phyloP scores from a whole-genome alignment of 2,113 vertebrate genomes.

The Phalacrocorax carbo region DNA sequence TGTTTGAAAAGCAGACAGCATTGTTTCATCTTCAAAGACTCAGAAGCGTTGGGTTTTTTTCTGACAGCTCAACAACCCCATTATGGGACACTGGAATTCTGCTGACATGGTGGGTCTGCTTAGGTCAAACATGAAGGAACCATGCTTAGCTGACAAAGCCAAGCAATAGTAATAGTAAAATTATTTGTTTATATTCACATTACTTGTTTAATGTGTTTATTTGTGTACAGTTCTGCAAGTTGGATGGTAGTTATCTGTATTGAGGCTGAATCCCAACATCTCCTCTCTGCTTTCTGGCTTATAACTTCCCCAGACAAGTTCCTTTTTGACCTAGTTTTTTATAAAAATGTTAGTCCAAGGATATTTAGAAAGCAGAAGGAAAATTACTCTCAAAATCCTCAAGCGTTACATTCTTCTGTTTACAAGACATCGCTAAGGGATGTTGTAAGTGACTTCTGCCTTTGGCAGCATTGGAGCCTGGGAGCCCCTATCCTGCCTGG shows the following conservation, averaged over 20 bases:
- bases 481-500: neutral
- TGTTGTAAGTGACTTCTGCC: neutral
- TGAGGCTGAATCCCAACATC: neutral
- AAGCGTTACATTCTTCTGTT: neutral
- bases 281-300: neutral
- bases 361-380: neutral
- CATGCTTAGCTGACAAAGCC: neutral
- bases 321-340: neutral
- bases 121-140: neutral
- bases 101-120: fast-evolving
- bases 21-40: neutral
- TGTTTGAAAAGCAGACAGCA: neutral
- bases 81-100: neutral
- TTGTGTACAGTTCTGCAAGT: neutral
- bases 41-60: neutral
- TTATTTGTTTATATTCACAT: neutral
- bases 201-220: neutral
- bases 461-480: neutral
- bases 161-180: neutral
- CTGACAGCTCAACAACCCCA: neutral
- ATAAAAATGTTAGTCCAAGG: neutral
- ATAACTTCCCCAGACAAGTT: neutral
- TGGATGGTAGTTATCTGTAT: neutral
- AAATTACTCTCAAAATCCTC: neutral
- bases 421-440: neutral